Evolutionary conservation across 2,113 vertebrate species (phyloP).

Genomic region (Corvus hawaiiensis): DNA sequence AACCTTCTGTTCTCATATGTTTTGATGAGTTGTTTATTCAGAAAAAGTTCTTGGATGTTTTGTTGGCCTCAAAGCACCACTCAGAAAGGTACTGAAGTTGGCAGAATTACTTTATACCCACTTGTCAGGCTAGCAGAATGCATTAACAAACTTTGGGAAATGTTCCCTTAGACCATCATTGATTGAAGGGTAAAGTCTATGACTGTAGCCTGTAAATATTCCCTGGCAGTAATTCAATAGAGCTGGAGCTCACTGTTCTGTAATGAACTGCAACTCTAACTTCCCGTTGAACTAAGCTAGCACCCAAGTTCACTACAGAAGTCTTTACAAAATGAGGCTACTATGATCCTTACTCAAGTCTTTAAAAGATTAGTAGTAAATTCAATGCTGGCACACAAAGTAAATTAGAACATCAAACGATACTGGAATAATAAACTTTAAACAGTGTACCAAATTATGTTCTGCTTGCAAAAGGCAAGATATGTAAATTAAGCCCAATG

Average conservation of each 20-base stretch:
- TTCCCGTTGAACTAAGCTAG: conserved; percentile 9
- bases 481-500: conserved; percentile 59
- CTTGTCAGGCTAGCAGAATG: conserved; percentile 47
- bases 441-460: conserved; percentile 60
- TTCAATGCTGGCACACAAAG: conserved; percentile 32
- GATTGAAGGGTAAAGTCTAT: conserved; percentile 62
- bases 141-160: conserved; percentile 33
- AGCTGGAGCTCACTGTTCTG: conserved; percentile 7
- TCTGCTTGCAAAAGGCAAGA: conserved; percentile 60
- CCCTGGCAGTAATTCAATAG: conserved; percentile 69
- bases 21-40: conserved; percentile 70
- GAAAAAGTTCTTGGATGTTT: conserved; percentile 50
- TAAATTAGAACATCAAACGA: conserved; percentile 66
- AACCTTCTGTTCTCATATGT: conserved; percentile 70
- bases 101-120: conserved; percentile 28
- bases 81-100: conserved; percentile 43
- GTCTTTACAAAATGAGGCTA: conserved; percentile 30
- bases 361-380: conserved; percentile 59
- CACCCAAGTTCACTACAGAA: background rate
- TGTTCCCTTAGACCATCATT: conserved; percentile 38
- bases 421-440: conserved; percentile 63
- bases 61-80: conserved; percentile 30
- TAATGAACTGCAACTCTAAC: conserved; percentile 59
- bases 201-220: conserved; percentile 63
- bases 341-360: conserved; percentile 34